Evolutionary conservation across 2,888 invertebrate species (phyloP).

Genomic region (Sthenelais limicola): DNA sequence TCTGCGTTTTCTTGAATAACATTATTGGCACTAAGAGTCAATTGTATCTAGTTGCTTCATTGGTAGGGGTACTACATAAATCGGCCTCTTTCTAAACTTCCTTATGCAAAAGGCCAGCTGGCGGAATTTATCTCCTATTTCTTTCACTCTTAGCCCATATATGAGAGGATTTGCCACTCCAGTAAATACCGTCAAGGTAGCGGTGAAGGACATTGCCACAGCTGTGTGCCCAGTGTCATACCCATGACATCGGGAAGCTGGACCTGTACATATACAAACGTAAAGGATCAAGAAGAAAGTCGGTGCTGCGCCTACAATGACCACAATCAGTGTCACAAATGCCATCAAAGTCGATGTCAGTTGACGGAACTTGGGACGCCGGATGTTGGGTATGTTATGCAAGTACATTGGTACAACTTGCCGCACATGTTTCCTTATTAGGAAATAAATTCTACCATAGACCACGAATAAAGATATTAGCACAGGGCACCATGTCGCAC

Average conservation of each 20-base stretch:
- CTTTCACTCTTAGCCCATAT: constrained; percentile 7
- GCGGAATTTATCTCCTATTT: constrained; percentile 1
- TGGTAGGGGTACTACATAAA: neutral
- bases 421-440: neutral
- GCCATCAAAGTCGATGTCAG: constrained; percentile 12
- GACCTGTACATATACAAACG: neutral
- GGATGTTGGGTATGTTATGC: neutral
- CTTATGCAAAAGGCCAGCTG: neutral
- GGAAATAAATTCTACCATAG: constrained; percentile 5
- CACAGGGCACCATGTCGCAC: neutral
- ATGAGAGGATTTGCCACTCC: constrained; percentile 19
- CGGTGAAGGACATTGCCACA: neutral
- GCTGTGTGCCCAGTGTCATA: neutral
- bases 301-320: constrained; percentile 3
- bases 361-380: constrained; percentile 5
- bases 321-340: constrained; percentile 9
- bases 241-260: neutral
- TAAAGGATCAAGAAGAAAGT: constrained; percentile 5
- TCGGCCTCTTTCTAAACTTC: neutral
- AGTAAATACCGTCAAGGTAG: constrained; percentile 18
- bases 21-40: too few species aligned
- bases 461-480: neutral
- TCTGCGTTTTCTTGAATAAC: too few species aligned
- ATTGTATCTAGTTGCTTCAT: too few species aligned
- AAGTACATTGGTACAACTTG: constrained; percentile 15